Evolutionary conservation across 2,113 vertebrate species (phyloP).

Genomic region (Tiliqua scincoides): DNA sequence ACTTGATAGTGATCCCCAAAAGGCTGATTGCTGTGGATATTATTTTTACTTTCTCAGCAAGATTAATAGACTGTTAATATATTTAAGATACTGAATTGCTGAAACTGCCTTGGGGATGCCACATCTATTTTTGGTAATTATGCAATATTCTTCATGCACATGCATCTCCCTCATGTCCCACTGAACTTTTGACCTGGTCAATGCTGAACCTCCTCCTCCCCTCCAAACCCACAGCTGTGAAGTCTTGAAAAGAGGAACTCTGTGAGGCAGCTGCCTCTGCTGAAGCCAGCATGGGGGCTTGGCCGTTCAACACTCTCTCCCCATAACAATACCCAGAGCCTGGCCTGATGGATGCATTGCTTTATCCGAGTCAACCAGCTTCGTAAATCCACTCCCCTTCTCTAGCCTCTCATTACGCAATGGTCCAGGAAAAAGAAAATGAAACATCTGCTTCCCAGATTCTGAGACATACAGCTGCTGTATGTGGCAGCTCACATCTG

Average conservation of each 20-base stretch:
- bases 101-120: constrained; percentile 14
- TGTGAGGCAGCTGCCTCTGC: constrained; percentile 65
- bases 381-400: constrained; percentile 29
- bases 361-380: constrained; percentile 49
- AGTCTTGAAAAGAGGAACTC: constrained; percentile 62
- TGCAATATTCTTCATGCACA: neutral
- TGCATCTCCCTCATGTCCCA: constrained; percentile 51
- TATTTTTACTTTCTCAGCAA: constrained; percentile 41
- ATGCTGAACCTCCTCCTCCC: constrained; percentile 55
- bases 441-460: constrained; percentile 59
- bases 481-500: constrained; percentile 24
- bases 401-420: neutral
- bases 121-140: constrained; percentile 25
- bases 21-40: constrained; percentile 55
- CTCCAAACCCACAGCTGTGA: constrained; percentile 29
- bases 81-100: constrained; percentile 32
- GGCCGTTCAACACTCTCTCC: constrained; percentile 48
- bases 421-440: constrained; percentile 24
- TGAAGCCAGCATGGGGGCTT: constrained; percentile 63
- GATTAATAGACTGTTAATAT: constrained; percentile 43
- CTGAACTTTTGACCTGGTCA: constrained; percentile 76
- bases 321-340: constrained; percentile 56
- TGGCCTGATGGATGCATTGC: constrained; percentile 56
- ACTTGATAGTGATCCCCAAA: constrained; percentile 44
- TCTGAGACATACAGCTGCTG: constrained; percentile 53